Conservation (phyloP, 2,888 invertebrate genomes). For the Drosophila merina region DNA sequence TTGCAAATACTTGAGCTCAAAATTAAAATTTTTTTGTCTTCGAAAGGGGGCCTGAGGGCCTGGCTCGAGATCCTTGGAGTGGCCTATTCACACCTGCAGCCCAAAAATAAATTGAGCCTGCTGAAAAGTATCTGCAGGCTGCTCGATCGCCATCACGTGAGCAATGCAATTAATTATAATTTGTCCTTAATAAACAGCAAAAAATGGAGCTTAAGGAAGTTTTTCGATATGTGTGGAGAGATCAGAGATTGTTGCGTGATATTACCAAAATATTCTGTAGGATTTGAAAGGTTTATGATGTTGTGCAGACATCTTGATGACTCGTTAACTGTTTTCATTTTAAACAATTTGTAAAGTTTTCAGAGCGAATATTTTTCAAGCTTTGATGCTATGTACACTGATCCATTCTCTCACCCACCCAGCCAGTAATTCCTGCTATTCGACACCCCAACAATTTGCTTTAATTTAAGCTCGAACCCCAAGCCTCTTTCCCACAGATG, state of each 20-base stretch:
- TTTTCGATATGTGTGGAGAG: constrained; percentile 4
- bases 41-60: constrained; percentile 33
- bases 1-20: constrained; percentile 39
- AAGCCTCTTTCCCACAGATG: constrained; percentile 13
- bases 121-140: constrained; percentile 75
- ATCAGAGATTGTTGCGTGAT: constrained; percentile 30
- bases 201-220: constrained; percentile 18
- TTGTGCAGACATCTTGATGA: constrained; percentile 70
- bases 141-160: constrained; percentile 78
- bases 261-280: constrained; percentile 23
- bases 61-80: constrained; percentile 42
- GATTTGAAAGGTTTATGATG: constrained; percentile 29
- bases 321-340: constrained; percentile 31
- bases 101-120: constrained; percentile 69
- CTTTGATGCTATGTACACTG: constrained; percentile 2
- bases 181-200: constrained; percentile 72
- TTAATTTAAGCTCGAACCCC: constrained; percentile 57
- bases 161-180: constrained; percentile 81
- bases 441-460: constrained; percentile 48
- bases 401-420: constrained; percentile 14
- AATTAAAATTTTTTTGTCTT: constrained; percentile 27
- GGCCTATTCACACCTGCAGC: constrained; percentile 76
- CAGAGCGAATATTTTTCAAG: too few relatives aligned
- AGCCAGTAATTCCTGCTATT: constrained; percentile 34
- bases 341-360: constrained; percentile 1